phyloP scores from a whole-genome alignment of 2,797 vertebrate species.

The Morelia viridis region DNA sequence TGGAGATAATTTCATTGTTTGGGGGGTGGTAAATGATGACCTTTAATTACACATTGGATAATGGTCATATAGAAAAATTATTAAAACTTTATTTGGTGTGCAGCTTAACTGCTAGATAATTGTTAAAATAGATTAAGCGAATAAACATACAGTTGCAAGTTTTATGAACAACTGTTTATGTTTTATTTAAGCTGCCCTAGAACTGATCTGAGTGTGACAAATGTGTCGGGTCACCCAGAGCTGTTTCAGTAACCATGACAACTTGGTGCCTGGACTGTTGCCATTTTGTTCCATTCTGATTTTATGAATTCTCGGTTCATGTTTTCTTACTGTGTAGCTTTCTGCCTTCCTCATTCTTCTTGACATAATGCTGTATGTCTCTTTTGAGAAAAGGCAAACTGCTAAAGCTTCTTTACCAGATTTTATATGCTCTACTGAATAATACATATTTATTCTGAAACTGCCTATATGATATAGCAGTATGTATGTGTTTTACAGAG shows the following conservation, averaged over 20 bases:
- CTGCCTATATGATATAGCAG: neutral
- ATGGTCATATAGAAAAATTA: neutral
- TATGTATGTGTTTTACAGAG: neutral
- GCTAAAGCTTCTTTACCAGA: neutral
- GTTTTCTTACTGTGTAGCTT: neutral
- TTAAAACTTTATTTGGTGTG: neutral
- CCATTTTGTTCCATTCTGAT: conserved; percentile 5
- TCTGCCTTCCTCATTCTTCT: neutral
- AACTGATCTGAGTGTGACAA: conserved; percentile 1
- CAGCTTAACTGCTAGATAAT: neutral
- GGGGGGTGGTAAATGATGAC: neutral
- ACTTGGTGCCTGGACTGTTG: neutral
- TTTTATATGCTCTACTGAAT: neutral
- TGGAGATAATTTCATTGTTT: neutral
- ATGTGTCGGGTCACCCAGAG: neutral
- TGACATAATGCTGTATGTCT: neutral
- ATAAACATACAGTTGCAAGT: neutral
- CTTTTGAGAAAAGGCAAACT: conserved; percentile 12
- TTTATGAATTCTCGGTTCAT: neutral
- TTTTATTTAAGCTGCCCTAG: neutral
- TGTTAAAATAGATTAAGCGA: neutral
- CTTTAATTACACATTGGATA: neutral
- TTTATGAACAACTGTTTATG: neutral
- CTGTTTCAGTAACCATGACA: conserved; percentile 29
- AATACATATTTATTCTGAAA: conserved; percentile 1